phyloP scores from a whole-genome alignment of 2,888 invertebrate genomes.

The Pollenia griseotomentosa region DNA sequence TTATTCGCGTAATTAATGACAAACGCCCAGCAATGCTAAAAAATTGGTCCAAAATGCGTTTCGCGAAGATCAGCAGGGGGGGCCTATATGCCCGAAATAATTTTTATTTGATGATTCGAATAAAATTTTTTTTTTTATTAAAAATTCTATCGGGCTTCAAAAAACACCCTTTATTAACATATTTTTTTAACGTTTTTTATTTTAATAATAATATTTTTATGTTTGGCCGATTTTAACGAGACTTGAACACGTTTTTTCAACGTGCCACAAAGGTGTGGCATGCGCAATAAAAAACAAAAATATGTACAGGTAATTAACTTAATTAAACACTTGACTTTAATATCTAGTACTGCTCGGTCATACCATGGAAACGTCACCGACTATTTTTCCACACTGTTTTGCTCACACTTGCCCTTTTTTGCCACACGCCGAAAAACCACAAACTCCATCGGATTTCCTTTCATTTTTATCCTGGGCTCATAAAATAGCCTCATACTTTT shows the following conservation, averaged over 20 bases:
- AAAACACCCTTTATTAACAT: no score
- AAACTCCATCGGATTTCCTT: slow-evolving; percentile 17
- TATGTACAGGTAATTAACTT: slow-evolving; percentile 67
- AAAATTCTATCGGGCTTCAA: no score
- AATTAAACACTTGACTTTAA: slow-evolving; percentile 70
- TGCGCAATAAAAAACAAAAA: slow-evolving; percentile 54
- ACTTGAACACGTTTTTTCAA: slow-evolving; percentile 56
- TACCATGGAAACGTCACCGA: neutral
- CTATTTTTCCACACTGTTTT: neutral
- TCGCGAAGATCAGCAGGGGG: no score
- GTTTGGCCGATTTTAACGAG: slow-evolving; percentile 64
- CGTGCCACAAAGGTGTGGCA: slow-evolving; percentile 63
- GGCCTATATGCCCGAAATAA: no score
- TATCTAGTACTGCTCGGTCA: slow-evolving; percentile 38
- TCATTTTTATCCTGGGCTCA: neutral
- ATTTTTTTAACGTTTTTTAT: slow-evolving; percentile 2
- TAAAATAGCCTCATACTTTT: slow-evolving; percentile 31
- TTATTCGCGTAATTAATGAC: no score
- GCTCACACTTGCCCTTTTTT: slow-evolving; percentile 14
- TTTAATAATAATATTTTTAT: slow-evolving; percentile 67
- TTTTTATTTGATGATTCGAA: no score
- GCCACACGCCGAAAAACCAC: slow-evolving; percentile 22
- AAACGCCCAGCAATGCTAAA: no score
- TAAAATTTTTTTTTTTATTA: no score
- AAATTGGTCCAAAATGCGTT: no score